Conservation (phyloP, 2,113 vertebrate genomes). For the Syrrhaptes paradoxus region DNA sequence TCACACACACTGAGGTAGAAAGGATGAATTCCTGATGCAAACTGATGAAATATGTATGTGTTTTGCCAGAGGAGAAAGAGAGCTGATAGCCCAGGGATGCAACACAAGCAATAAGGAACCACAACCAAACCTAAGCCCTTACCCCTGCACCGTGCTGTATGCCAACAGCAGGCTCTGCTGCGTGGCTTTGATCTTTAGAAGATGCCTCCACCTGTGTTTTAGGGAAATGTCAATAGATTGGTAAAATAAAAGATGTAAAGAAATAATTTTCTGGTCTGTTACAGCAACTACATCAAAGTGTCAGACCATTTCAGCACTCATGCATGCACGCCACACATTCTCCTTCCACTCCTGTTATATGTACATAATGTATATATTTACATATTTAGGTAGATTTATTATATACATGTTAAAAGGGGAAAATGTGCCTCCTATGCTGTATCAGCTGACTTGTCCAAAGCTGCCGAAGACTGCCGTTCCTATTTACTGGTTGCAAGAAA, state of each 20-base stretch:
- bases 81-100: neutral
- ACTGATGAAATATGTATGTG: neutral
- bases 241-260: neutral
- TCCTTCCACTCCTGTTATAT: neutral
- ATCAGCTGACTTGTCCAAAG: neutral
- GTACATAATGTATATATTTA: neutral
- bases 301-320: neutral
- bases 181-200: neutral
- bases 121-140: too few species aligned
- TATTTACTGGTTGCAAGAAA: neutral
- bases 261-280: neutral
- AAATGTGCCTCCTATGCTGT: neutral
- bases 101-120: neutral
- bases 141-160: neutral
- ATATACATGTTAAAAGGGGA: neutral
- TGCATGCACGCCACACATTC: neutral
- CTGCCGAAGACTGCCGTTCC: neutral
- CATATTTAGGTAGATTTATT: neutral
- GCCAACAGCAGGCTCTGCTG: neutral
- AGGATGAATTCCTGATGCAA: neutral
- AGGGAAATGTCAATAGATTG: neutral
- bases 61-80: neutral
- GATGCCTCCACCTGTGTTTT: neutral
- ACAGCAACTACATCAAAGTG: neutral
- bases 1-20: neutral